Conservation (phyloP, 2,888 invertebrate genomes). For the Melanostoma mellinum region DNA sequence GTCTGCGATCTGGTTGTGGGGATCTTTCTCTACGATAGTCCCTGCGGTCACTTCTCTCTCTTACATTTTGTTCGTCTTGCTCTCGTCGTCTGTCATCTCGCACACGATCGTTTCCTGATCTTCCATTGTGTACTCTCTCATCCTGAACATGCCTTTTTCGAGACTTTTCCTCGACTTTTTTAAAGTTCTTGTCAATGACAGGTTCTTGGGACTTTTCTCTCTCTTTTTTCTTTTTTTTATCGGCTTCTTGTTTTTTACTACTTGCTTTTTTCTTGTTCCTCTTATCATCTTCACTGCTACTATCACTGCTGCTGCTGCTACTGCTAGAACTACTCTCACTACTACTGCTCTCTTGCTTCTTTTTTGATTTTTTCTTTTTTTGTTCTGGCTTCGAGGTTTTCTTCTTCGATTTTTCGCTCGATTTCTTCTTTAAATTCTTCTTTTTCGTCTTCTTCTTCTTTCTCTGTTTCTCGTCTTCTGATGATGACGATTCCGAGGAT, state of each 20-base stretch:
- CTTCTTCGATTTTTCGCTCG: slow-evolving; percentile 58
- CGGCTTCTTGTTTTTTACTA: slow-evolving; percentile 18
- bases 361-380: slow-evolving; percentile 72
- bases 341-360: slow-evolving; percentile 69
- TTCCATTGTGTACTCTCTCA: slow-evolving; percentile 41
- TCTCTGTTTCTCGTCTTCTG: slow-evolving; percentile 67
- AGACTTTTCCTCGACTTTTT: slow-evolving; percentile 1
- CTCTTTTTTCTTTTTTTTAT: slow-evolving; percentile 12
- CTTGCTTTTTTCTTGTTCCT: slow-evolving; percentile 50
- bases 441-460: slow-evolving; percentile 72
- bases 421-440: slow-evolving; percentile 72
- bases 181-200: background rate
- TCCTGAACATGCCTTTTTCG: background rate
- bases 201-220: slow-evolving; percentile 15
- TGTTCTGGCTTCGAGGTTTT: slow-evolving; percentile 70
- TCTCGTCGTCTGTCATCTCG: slow-evolving; percentile 17
- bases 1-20: slow-evolving; percentile 39
- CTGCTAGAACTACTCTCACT: slow-evolving; percentile 70
- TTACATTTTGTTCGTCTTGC: slow-evolving; percentile 4
- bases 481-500: slow-evolving; percentile 73
- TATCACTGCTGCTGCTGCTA: slow-evolving; percentile 59
- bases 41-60: slow-evolving; percentile 28
- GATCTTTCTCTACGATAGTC: slow-evolving; percentile 30
- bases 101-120: slow-evolving; percentile 41
- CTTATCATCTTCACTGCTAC: slow-evolving; percentile 58